Evolutionary conservation across 2,888 invertebrate genomes (phyloP).

Genomic region (Elegia similella): DNA sequence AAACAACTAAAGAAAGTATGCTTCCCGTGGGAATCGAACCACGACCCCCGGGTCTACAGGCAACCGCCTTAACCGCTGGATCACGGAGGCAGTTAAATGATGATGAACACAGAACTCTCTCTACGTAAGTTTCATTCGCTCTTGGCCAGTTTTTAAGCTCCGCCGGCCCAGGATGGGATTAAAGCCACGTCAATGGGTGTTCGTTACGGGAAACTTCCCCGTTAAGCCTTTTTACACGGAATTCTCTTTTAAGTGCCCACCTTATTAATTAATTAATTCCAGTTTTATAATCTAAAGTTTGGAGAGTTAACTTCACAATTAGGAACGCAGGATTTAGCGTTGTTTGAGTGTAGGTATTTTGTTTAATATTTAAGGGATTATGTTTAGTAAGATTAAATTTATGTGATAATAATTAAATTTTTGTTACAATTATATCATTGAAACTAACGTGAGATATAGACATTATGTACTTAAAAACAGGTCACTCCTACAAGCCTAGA

Average conservation of each 20-base stretch:
- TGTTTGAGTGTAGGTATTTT: slow-evolving; percentile 15
- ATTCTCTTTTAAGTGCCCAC: slow-evolving; percentile 59
- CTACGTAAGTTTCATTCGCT: too few species aligned
- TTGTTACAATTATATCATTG: too few species aligned
- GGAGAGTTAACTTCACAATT: slow-evolving; percentile 39
- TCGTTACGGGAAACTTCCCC: slow-evolving; percentile 52
- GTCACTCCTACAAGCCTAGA: too few species aligned
- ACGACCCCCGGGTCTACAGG: too few species aligned
- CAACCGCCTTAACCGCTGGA: too few species aligned
- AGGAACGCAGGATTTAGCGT: slow-evolving; percentile 20
- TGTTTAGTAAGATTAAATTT: background rate
- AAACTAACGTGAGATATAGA: too few species aligned
- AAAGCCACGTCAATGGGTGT: slow-evolving; percentile 46
- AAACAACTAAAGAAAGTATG: too few species aligned
- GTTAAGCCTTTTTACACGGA: slow-evolving; percentile 59
- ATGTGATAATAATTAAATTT: background rate
- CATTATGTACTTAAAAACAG: too few species aligned
- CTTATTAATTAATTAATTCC: slow-evolving; percentile 70
- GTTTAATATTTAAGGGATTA: background rate
- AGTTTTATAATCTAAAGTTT: slow-evolving; percentile 51
- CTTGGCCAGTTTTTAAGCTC: slow-evolving; percentile 41
- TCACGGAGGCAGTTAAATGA: too few species aligned
- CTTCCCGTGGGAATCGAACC: too few species aligned
- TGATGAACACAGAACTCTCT: too few species aligned
- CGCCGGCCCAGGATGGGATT: slow-evolving; percentile 53